phyloP scores from a whole-genome alignment of 1,140 invertebrate genomes.

The Pseudoatta argentina region DNA sequence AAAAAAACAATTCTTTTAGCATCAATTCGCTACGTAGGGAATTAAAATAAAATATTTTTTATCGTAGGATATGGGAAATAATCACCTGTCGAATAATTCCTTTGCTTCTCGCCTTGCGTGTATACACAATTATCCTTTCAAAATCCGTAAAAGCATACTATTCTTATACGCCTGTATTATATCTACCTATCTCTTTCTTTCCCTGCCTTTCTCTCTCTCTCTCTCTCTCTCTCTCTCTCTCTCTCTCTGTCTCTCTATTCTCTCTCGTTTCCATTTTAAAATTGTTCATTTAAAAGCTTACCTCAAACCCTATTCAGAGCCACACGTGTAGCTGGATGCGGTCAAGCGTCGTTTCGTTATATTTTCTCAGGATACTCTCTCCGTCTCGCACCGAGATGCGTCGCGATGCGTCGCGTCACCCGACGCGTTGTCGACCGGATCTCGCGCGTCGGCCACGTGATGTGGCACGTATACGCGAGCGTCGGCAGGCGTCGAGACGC shows the following conservation, averaged over 20 bases:
- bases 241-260: neutral
- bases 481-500: conserved; percentile 74
- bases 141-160: conserved; percentile 9
- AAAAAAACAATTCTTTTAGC: neutral
- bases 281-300: conserved; percentile 34
- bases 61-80: neutral
- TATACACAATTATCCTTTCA: conserved; percentile 22
- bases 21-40: neutral
- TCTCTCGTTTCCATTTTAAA: conserved; percentile 26
- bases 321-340: neutral
- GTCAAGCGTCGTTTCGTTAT: conserved; percentile 27
- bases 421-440: conserved; percentile 54
- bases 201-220: neutral
- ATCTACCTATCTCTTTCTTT: neutral
- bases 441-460: conserved; percentile 68
- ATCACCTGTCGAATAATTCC: neutral
- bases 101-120: neutral
- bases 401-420: conserved; percentile 66
- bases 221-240: neutral
- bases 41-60: conserved; percentile 21
- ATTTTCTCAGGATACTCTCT: conserved; percentile 37
- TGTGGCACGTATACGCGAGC: conserved; percentile 68
- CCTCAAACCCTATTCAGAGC: conserved; percentile 16
- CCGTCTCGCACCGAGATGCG: conserved; percentile 57
- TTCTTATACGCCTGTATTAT: neutral